Base-by-base conservation (phyloP, 2,888 invertebrate genomes). In the Drosophila infuscata region DNA sequence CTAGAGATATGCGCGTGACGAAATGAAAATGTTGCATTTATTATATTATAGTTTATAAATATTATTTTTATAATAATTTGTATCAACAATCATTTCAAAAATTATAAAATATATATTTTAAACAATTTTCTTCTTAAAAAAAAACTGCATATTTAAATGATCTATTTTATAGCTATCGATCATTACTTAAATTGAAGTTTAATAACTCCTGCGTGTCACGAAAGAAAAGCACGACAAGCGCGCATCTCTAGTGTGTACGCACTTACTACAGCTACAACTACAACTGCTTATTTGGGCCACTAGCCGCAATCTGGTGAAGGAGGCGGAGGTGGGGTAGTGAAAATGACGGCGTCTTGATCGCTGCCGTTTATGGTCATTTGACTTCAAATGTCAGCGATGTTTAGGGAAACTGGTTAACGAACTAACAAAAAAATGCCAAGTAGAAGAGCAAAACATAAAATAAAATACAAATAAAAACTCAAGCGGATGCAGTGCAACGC, bases 321-420 rank as follows among this genome's bases (percentile, higher is more conserved):
- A 35, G 54, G 51, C 30, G 15, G 41, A n/a, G 32, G 8, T 30
- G 33, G 20, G 32, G 51, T 11, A 32, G 29, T 33, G 32, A 32
- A 43, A 43, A 51, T 60, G 68, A 61, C 74, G 70, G 56, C 67
- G 82, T 69, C 80, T 76, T 74, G 80, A 82, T 82, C 72, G 79
- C 71, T 66, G 66, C 80, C 82, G 86, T 84, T 88, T 87, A 87
- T 87, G 89, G 89, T 71, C 87, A 84, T 87, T 89, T 86, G 89
- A 89, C 89, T 82, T 80, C 79, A 89, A 89, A 89, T 86, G 86
- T 88, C 88, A 89, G 83, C 84, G 89, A 57, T 79, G 78, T 71
- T 77, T 79, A 72, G 76, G 84, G 79, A 87, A 87, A 87, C 86
- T 87, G 86, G 86, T 87, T 87, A 89, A 82, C 88, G 89, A 86